A percentile compares a stretch with the other conserved stretches of the same genome.
These are phyloP conservation scores for Numida meleagris DNA, from an alignment of 2,113 vertebrate species.

Conservation along the genomic window DNA sequence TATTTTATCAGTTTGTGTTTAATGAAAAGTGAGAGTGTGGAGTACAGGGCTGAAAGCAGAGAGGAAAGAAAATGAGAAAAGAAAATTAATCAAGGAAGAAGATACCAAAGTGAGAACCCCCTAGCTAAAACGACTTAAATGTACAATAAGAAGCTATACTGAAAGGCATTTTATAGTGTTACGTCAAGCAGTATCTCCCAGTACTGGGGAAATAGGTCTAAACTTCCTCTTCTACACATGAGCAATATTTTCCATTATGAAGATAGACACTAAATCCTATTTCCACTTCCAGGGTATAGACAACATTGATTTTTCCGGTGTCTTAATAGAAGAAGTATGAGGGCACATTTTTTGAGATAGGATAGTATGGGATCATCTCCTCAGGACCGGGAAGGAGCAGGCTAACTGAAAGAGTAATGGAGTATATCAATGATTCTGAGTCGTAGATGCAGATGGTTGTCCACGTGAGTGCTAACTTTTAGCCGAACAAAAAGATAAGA, in stretches of 20 bases:
- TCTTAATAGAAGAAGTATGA: slow-evolving; percentile 43
- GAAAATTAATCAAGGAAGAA: slow-evolving; percentile 29
- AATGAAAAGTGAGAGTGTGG: slow-evolving; percentile 26
- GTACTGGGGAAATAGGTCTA: slow-evolving; percentile 7
- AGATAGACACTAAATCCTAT: slow-evolving; percentile 43
- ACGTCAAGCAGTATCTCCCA: not conserved
- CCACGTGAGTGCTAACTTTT: slow-evolving; percentile 23
- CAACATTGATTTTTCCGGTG: slow-evolving; percentile 47
- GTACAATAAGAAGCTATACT: slow-evolving; percentile 11
- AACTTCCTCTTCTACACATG: slow-evolving; percentile 26
- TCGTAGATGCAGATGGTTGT: slow-evolving; percentile 47
- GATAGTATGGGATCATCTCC: slow-evolving; percentile 14
- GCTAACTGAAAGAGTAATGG: slow-evolving; percentile 15
- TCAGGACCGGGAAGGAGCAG: not conserved
- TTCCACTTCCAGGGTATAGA: slow-evolving; percentile 40
- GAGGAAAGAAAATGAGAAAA: slow-evolving; percentile 36
- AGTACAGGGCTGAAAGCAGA: not conserved
- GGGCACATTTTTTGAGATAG: slow-evolving; percentile 8
- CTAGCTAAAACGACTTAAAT: slow-evolving; percentile 20
- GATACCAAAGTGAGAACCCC: slow-evolving; percentile 20
- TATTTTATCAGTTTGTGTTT: slow-evolving; percentile 37
- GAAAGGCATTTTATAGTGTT: slow-evolving; percentile 6
- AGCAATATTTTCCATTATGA: slow-evolving; percentile 55
- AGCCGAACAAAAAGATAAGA: slow-evolving; percentile 40
- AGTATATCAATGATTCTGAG: slow-evolving; percentile 32